Evolutionary conservation across 2,797 vertebrate species (phyloP), one percentile per base, ranked within the genome.

Genomic region (Aphelocoma californica): DNA sequence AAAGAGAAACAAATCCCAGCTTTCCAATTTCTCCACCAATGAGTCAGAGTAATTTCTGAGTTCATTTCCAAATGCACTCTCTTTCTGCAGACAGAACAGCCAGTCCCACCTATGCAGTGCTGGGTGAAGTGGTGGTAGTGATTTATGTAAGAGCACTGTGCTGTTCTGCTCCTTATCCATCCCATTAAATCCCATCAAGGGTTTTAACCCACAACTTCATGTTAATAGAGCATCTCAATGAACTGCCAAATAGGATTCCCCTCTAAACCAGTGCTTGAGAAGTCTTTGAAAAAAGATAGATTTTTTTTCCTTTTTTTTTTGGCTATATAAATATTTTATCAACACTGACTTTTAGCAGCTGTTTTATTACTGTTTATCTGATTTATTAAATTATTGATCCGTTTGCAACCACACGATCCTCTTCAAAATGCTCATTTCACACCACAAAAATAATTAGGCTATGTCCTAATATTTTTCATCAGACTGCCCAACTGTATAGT

Each of bases 41-140:
- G 79, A 94, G 71, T 79, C 86, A 65, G 77, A 85, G 73, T 60
- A 2, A 91, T 91, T 95, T 91, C 89, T 66, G 65, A 94, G 73
- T 47, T 91, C 65, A 54, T 89, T 95, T 86, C 85, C 71, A 91
- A 86, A 31, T 38, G 57, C n/a, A 13, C 20, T 93, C 25, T 82
- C 32, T 51, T 80, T 80, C 70, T 80, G 56, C 86, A 82, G 66
- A 42, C 32, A 45, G 86, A 94, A 69, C 50, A 77, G 36, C 48
- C 58, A 70, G 88, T 92, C 45, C 70, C 50, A 89, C 40, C 62
- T 60, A 20, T 77, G 67, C 74, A 21, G 24, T 47, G 60, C 71
- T 6, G 2, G 56, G 25, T 26, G 45, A 90, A 73, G 57, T 26
- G 21, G 48, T 32, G 57, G n/a, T 19, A 83, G 34, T 54, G 51